Base-by-base conservation (phyloP, 2,888 invertebrate genomes). In the Anorthoa munda region DNA sequence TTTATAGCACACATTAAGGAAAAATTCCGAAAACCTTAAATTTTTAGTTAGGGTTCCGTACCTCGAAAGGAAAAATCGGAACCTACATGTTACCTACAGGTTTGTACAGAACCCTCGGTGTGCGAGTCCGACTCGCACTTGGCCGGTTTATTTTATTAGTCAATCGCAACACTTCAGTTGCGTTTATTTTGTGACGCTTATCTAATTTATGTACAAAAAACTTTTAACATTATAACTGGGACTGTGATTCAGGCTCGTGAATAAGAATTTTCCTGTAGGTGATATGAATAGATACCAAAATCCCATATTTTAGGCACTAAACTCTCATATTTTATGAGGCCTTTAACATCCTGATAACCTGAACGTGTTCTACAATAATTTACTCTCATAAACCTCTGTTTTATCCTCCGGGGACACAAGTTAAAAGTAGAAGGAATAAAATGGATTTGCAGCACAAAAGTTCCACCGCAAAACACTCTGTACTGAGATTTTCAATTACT, bases 401-500 rank as follows among this genome's bases (percentile, higher is more conserved):
- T 70, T 56, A 45, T 46, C n/a, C 11, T 23, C 9, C 11, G 26
- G n/a, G 17, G 13, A 15, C 4, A 53, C 21, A 51, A n/a, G 46
- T n/a, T 31, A 45, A 13, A 48, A n/a, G 17, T 58, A 18, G 1
- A 18, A 21, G n/a, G 17, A 79, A 23, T 59, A 58, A 72, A 76
- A 72, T 51, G 63, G 50, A 48, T 45, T 55, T 21, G 13, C 5
- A 46, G 46, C n/a, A 72, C 4, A 58, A 64, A 50, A 31, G 60
- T 50, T 61, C 15, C 18, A 26, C 79, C 26, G 46, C 51, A 72
- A 21, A 51, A 71, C 56, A 63, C 46, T 55, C 7, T 45, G 48
- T 55, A 21, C 77, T 51, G 79, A 78, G 75, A 78, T 75, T 78
- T 78, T 79, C 72, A 79, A 79, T 79, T 75, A 75, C 72, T 79